Base-by-base conservation (phyloP, 2,113 vertebrate species). In the Alethe castanea region DNA sequence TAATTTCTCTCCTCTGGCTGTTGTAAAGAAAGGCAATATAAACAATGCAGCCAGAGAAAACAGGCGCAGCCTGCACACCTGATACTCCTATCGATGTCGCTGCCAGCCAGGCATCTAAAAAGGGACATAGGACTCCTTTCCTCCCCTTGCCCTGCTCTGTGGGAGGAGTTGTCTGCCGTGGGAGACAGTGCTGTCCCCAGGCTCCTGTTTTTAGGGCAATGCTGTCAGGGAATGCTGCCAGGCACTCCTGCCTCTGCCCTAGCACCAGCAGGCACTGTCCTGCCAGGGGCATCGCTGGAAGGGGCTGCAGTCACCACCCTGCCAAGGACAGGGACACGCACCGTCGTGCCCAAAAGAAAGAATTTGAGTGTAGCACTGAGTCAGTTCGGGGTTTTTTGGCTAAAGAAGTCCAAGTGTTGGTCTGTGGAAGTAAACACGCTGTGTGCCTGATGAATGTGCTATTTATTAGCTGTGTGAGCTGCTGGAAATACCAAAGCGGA, bases 341-440 rank as follows among this genome's bases (percentile, higher is more conserved):
- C 17, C 2, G 6, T 9, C 7, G 1, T 78, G 24, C 24, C 25
- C 19, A 9, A 36, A 92, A 70, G 48, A 36, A 82, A 79, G 54
- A 20, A 88, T 25, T 1, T 2, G 1, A 87, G 20, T 0, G 0
- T 5, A 45, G 8, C 20, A 31, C 1, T 48, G 16, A 47, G 64
- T 54, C 71, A 59, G 9, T 11, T 38, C 2, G 2, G n/a, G 13
- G 1, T 0, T 28, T 64, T 57, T 77, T 31, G n/a, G 19, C 28
- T 76, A 33, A 67, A 84, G 42, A 11, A 1, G 19, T 45, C 29
- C 35, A 8, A 28, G 22, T 47, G 9, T 65, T 66, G 25, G 62
- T 86, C 74, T 78, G 4, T 66, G 67, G 80, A 88, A 60, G 64
- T 48, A 83, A 94, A 71, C 82, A 78, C 12, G 6, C 52, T 22